phyloP scores from a whole-genome alignment of 2,797 vertebrate genomes.

The Cossypha polioptera region DNA sequence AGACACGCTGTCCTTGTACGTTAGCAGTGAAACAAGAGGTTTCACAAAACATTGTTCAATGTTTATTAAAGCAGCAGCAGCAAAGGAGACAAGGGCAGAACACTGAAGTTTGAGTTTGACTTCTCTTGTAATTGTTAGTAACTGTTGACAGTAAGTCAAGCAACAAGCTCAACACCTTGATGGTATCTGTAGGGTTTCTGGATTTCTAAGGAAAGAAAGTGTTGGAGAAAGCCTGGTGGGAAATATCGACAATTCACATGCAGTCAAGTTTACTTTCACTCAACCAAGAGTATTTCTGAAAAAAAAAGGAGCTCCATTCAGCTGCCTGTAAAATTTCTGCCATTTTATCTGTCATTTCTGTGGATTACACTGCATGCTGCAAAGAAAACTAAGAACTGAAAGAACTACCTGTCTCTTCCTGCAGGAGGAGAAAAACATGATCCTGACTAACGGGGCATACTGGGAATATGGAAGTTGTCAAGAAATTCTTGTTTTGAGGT shows the following conservation, averaged over 20 bases:
- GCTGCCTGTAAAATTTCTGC: not conserved
- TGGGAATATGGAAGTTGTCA: slow-evolving; percentile 43
- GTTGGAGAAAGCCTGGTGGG: not conserved
- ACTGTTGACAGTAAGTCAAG: not conserved
- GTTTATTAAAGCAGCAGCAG: not conserved
- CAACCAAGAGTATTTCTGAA: not conserved
- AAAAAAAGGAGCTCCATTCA: not conserved
- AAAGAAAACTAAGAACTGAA: not conserved
- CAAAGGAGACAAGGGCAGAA: not conserved
- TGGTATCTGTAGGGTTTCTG: not conserved
- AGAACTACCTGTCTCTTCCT: slow-evolving; percentile 16
- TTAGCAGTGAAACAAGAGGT: not conserved
- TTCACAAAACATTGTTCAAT: not conserved
- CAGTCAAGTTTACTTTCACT: not conserved
- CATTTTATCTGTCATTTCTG: not conserved
- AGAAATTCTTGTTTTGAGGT: slow-evolving; percentile 27
- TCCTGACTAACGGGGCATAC: slow-evolving; percentile 8
- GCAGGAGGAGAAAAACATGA: not conserved
- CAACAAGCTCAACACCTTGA: not conserved
- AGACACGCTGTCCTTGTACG: fast-evolving
- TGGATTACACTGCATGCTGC: not conserved
- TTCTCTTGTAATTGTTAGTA: not conserved
- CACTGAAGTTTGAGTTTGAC: not conserved
- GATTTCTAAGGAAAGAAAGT: not conserved
- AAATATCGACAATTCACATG: not conserved